Evolutionary conservation across 2,113 vertebrate species (phyloP).

Genomic region (Caretta caretta): DNA sequence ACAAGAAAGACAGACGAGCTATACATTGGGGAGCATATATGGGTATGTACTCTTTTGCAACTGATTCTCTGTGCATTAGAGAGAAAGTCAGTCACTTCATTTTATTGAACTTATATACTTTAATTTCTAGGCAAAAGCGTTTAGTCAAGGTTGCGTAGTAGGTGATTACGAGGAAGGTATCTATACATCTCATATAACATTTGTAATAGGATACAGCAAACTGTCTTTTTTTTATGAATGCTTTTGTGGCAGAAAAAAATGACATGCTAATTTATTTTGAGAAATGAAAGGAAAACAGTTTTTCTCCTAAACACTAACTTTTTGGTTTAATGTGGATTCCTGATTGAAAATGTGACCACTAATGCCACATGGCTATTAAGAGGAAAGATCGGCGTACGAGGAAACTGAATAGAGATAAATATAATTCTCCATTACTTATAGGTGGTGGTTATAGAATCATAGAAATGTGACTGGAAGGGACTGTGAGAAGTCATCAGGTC

Average conservation of each 20-base stretch:
- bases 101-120: background rate
- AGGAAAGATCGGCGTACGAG: background rate
- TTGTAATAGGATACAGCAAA: background rate
- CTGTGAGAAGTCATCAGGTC: background rate
- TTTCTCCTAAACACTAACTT: background rate
- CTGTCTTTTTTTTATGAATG: background rate
- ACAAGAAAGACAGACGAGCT: slow-evolving; percentile 98
- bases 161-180: background rate
- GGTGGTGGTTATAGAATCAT: background rate
- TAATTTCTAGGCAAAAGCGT: background rate
- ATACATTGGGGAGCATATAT: slow-evolving; percentile 99
- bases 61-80: background rate
- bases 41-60: slow-evolving; percentile 84
- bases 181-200: background rate
- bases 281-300: background rate
- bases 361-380: background rate
- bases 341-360: background rate
- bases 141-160: background rate
- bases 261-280: background rate
- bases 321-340: background rate
- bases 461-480: background rate
- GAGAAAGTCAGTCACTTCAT: background rate
- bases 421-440: background rate
- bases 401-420: background rate
- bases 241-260: background rate